Evolutionary conservation across 2,113 vertebrate genomes (phyloP).

Genomic region (Campylorhamphus procurvoides): DNA sequence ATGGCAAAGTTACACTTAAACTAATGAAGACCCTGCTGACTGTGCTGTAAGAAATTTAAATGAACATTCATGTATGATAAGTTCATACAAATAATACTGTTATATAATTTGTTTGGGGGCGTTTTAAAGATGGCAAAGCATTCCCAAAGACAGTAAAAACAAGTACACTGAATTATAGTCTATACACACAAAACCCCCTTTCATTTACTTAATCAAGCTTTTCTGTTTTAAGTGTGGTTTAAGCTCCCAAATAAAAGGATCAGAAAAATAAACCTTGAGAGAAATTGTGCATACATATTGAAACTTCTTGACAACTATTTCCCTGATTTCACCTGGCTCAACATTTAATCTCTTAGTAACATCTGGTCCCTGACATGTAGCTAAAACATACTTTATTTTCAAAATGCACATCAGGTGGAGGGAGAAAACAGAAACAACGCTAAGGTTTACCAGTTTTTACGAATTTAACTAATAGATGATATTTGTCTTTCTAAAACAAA

Average conservation of each 20-base stretch:
- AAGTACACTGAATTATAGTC: not conserved
- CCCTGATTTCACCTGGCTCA: not conserved
- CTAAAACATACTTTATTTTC: not conserved
- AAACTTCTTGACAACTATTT: not conserved
- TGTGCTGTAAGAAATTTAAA: not conserved
- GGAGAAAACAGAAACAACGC: not conserved
- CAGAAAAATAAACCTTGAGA: not conserved
- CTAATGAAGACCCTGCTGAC: not conserved
- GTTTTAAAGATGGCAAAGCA: not conserved
- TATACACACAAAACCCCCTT: rapidly evolving
- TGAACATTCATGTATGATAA: not conserved
- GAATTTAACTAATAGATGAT: not conserved
- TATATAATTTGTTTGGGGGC: not conserved
- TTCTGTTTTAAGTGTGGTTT: not conserved
- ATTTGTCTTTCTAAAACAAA: not conserved
- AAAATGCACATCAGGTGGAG: not conserved
- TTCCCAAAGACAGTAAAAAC: not conserved
- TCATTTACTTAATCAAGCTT: not conserved
- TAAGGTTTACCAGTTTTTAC: not conserved
- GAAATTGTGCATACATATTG: not conserved
- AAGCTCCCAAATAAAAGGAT: not conserved
- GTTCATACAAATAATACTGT: not conserved
- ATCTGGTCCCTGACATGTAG: not conserved
- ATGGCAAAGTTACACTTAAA: not conserved
- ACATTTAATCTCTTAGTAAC: not conserved